A percentile compares a stretch with the other conserved stretches of the same genome.
These are phyloP conservation scores for Lacanobia oleracea DNA, from an alignment of 2,888 invertebrate species.

Conservation along the genomic window DNA sequence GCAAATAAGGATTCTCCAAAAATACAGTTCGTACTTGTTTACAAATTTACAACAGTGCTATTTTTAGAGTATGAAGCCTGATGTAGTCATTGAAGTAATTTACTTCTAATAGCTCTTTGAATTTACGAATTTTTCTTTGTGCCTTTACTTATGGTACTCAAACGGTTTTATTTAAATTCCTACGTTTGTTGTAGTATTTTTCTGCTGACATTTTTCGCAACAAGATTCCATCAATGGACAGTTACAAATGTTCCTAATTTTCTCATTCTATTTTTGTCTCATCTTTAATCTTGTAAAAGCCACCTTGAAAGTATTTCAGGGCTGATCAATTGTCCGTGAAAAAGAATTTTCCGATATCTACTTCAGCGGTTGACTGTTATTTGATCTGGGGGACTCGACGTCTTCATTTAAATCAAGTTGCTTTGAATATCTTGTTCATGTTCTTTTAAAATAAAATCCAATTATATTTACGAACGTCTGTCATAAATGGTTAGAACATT, in stretches of 20 bases:
- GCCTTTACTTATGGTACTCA: neutral
- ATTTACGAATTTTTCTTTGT: conserved; percentile 23
- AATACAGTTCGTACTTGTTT: conserved; percentile 15
- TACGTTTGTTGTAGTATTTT: neutral
- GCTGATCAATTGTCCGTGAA: conserved; percentile 60
- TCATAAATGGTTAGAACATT: conserved; percentile 69
- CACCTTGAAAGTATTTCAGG: conserved; percentile 34
- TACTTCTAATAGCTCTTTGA: conserved; percentile 36
- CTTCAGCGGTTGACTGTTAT: conserved; percentile 58
- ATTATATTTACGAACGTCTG: conserved; percentile 57
- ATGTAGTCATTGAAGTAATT: conserved; percentile 33
- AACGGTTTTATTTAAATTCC: neutral
- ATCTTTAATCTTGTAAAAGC: conserved; percentile 42
- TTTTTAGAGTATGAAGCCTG: conserved; percentile 39
- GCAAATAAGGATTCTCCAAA: neutral
- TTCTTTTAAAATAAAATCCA: conserved; percentile 42
- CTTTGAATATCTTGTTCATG: conserved; percentile 13
- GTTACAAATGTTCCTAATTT: conserved; percentile 13
- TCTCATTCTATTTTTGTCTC: conserved; percentile 32
- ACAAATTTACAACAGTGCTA: neutral
- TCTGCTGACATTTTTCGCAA: conserved; percentile 1
- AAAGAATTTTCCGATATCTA: conserved; percentile 65
- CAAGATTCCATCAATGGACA: neutral
- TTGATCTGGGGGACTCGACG: conserved; percentile 50
- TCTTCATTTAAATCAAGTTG: conserved; percentile 35